Base-by-base conservation (phyloP, 2,113 vertebrate species). In the Scytalopus superciliaris region DNA sequence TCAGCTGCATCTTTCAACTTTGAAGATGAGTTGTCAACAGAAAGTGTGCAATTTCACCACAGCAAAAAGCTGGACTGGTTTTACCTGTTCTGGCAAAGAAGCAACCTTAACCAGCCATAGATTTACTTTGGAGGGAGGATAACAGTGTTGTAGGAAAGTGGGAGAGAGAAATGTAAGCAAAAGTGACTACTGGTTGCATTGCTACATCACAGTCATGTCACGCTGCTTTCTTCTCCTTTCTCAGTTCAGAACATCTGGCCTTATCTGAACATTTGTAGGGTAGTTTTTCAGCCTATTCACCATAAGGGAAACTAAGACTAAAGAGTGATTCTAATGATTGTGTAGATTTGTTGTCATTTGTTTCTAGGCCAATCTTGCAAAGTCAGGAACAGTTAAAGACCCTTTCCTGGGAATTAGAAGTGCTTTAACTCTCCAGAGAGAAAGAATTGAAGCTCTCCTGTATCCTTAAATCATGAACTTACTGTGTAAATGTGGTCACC, bases 61-160 rank as follows among this genome's bases (percentile, higher is more conserved):
- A 87, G n/a, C 39, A 66, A 35, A 95, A 90, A 79, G 23, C 19
- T 57, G 73, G 57, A 78, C 87, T 79, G 78, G 90, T 95, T 96
- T 93, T 92, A 92, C 88, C 52, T 90, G 79, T 93, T 96, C 90
- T 77, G 55, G 28, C 24, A 91, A 88, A 85, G 84, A 37, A 77
- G 14, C 3, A 80, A 50, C 21, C 42, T 80, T 88, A 83, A 53
- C 33, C 35, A 86, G 37, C 67, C 55, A 55, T 7, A 45, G 42
- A 64, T 55, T 82, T 75, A 60, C 39, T 84, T 78, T 30, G 7
- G 35, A 77, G 64, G 47, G 68, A 91, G 74, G 42, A 81, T 44
- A 90, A 70, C 13, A 69, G 45, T 37, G 50, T 42, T 59, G 63
- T 85, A 79, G 44, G 63, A 94, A 91, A 86, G 40, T 84, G 21